Base-by-base conservation (phyloP, 2,797 vertebrate genomes). In the Picus viridis region DNA sequence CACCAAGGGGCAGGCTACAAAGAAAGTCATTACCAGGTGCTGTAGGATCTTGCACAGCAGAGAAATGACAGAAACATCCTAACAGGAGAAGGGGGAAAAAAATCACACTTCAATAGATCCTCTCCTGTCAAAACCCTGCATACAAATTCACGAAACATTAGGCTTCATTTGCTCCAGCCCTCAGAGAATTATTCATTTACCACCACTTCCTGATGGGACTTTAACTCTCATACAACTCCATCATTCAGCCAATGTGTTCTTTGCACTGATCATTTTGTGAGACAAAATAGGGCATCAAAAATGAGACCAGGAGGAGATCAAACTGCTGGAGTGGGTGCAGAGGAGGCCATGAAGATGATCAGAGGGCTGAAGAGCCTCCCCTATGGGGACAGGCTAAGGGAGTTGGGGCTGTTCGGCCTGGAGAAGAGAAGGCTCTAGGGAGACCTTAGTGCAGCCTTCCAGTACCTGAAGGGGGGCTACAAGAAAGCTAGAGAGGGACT, bases 181-280 rank as follows among this genome's bases (percentile, higher is more conserved):
- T 90, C 65, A 87, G 30, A 89, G 58, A 89, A 77, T 85, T 85
- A 89, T 71, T 74, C 36, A 62, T 83, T 78, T 90, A 75, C 59
- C 9, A 20, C 9, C 56, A 45, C 54, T 87, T 90, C 68, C 53
- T 78, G 39, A 72, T 29, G 16, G 67, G 54, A 67, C 12, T 90
- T 81, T 51, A 86, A 83, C 80, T 81, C 29, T 82, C 34, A 20
- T 34, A 29, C 47, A 78, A 83, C 30, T 91, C 2, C 2, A 51
- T 73, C 89, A 91, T 73, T 93, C 70, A 86, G 20, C 47, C 70
- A 89, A n/a, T 30, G 19, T 54, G 36, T 39, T 83, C 47, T 70
- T 88, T 73, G 41, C 12, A 49, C 23, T 34, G 43, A 64, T n/a
- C 70, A 73, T 70, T 89, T 76, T 22, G 67, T 64, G 20, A 90